Conservation (phyloP, 2,888 invertebrate species). For the Xanthia togata region DNA sequence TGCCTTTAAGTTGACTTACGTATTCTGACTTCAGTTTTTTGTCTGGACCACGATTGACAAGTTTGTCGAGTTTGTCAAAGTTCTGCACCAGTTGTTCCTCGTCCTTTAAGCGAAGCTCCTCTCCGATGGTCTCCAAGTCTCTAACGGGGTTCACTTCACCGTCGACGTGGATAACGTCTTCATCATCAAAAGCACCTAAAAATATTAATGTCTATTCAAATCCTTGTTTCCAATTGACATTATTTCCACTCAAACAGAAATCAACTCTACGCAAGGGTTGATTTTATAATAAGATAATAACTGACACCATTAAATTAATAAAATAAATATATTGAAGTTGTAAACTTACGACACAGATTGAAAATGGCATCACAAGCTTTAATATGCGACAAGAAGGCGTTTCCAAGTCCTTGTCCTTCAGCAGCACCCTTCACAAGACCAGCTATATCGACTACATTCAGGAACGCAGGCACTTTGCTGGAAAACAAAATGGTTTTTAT, state of each 20-base stretch:
- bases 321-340: background rate
- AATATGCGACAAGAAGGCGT: constrained; percentile 99
- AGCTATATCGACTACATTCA: constrained; percentile 99
- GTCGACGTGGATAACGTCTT: constrained; percentile 99
- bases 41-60: constrained; percentile 95
- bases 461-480: constrained; percentile 99
- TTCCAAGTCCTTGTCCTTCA: constrained; percentile 99
- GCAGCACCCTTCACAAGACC: constrained; percentile 99
- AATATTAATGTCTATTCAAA: background rate
- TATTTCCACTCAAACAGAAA: background rate
- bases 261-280: background rate
- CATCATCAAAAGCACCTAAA: constrained; percentile 98
- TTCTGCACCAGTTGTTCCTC: constrained; percentile 95
- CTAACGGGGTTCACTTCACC: constrained; percentile 99
- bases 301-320: background rate
- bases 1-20: constrained; percentile 89
- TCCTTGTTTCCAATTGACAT: background rate
- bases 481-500: constrained; percentile 23
- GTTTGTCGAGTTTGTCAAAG: constrained; percentile 96
- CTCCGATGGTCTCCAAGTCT: constrained; percentile 98
- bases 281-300: background rate
- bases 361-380: constrained; percentile 99
- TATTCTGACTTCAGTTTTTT: constrained; percentile 99
- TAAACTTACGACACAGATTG: constrained; percentile 96
- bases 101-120: constrained; percentile 98